phyloP scores from a whole-genome alignment of 37 sponge, comb jelly and placozoan species.

The Cladorhizidae sp. region DNA sequence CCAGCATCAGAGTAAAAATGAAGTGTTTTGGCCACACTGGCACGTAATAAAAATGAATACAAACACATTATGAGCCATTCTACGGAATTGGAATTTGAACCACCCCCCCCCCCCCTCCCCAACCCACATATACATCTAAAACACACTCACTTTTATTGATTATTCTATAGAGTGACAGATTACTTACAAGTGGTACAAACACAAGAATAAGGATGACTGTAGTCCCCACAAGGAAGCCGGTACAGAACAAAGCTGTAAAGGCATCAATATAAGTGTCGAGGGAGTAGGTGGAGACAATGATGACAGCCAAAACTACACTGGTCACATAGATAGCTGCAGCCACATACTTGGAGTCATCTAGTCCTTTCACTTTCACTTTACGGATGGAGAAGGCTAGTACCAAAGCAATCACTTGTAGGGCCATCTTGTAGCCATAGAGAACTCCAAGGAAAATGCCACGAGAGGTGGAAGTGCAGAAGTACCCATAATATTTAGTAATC shows the following conservation, averaged over 20 bases:
- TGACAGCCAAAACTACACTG: slow-evolving; percentile 34
- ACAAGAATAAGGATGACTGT: slow-evolving; percentile 44
- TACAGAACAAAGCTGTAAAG: slow-evolving; percentile 18
- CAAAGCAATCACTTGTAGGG: slow-evolving; percentile 46
- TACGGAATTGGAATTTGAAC: background rate
- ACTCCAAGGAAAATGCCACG: slow-evolving; percentile 33
- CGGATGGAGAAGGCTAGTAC: slow-evolving; percentile 54
- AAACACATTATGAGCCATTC: background rate
- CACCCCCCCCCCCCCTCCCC: too few species aligned
- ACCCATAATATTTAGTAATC: slow-evolving; percentile 15
- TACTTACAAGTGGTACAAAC: slow-evolving; percentile 47
- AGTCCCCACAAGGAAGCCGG: slow-evolving; percentile 21
- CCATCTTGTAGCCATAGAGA: slow-evolving; percentile 53
- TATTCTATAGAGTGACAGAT: too few species aligned
- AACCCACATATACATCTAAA: too few species aligned
- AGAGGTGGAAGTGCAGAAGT: slow-evolving; percentile 10
- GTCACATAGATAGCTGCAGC: slow-evolving; percentile 58
- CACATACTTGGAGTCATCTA: slow-evolving; percentile 49
- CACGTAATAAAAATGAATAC: too few species aligned
- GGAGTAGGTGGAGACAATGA: slow-evolving; percentile 24
- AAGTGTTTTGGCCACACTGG: too few species aligned
- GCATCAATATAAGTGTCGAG: slow-evolving; percentile 18
- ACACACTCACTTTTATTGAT: too few species aligned
- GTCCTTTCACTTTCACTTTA: slow-evolving; percentile 64
- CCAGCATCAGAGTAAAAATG: too few species aligned